Conservation (phyloP, 2,113 vertebrate species). For the Melanotaenia duboulayi region DNA sequence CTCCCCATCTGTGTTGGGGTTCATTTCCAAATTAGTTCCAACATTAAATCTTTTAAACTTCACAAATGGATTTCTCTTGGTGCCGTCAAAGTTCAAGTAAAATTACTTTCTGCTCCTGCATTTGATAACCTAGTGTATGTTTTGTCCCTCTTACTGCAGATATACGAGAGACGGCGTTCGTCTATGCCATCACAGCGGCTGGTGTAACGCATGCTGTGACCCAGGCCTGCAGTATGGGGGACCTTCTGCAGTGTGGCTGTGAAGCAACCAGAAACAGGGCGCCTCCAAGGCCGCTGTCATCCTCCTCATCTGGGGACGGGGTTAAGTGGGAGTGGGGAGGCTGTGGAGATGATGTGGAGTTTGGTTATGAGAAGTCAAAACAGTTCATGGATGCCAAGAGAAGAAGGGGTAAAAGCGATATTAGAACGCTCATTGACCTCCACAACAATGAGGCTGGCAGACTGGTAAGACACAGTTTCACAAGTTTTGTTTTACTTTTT, state of each 20-base stretch:
- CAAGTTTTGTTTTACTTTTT: background rate
- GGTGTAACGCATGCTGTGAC: conserved; percentile 96
- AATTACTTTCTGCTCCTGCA: no score
- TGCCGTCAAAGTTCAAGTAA: no score
- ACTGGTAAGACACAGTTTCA: conserved; percentile 78
- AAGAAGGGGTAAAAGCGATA: conserved; percentile 94
- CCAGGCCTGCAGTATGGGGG: conserved; percentile 98
- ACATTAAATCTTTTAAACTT: no score
- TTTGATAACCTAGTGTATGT: background rate
- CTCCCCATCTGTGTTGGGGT: no score
- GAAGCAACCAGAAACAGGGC: conserved; percentile 89
- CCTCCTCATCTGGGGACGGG: conserved; percentile 75
- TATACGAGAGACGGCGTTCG: conserved; percentile 96
- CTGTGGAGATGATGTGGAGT: conserved; percentile 96
- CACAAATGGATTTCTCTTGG: no score
- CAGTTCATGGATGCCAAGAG: conserved; percentile 96
- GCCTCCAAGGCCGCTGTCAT: conserved; percentile 76
- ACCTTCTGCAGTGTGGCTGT: conserved; percentile 94
- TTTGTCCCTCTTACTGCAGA: conserved; percentile 74
- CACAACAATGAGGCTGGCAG: conserved; percentile 97
- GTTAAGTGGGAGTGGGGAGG: conserved; percentile 98
- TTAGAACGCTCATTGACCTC: conserved; percentile 91
- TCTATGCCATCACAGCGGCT: conserved; percentile 93
- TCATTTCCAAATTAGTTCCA: no score
- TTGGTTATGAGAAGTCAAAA: conserved; percentile 95